phyloP scores from a whole-genome alignment of 2,888 invertebrate genomes.

The Platycheirus albimanus region DNA sequence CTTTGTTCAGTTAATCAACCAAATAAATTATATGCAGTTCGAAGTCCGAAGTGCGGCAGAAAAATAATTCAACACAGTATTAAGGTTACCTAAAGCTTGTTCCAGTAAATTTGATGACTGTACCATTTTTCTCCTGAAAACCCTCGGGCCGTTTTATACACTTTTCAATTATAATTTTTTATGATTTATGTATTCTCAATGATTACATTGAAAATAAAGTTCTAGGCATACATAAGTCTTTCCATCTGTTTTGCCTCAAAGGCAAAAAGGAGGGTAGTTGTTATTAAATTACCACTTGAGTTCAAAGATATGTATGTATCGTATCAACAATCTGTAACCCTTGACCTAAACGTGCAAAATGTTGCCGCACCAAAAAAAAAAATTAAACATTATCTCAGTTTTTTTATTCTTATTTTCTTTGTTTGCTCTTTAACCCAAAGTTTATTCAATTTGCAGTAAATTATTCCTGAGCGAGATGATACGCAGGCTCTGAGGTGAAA shows the following conservation, averaged over 20 bases:
- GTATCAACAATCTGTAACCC: constrained; percentile 50
- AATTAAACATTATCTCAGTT: constrained; percentile 24
- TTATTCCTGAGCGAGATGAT: constrained; percentile 62
- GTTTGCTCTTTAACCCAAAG: constrained; percentile 56
- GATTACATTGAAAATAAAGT: constrained; percentile 32
- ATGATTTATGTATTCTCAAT: constrained; percentile 9
- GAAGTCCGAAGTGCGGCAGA: neutral
- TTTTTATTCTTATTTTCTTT: constrained; percentile 17
- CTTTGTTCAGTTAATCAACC: no score
- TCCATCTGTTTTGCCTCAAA: neutral
- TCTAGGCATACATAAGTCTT: constrained; percentile 3
- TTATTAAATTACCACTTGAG: constrained; percentile 16
- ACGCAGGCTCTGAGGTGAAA: constrained; percentile 51
- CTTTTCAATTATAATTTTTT: constrained; percentile 26
- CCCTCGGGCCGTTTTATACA: neutral
- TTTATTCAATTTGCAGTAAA: constrained; percentile 73
- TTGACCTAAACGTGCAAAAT: constrained; percentile 40
- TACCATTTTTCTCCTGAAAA: neutral
- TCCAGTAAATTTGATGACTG: neutral
- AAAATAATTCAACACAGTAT: neutral
- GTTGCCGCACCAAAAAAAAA: constrained; percentile 13
- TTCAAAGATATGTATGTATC: constrained; percentile 16
- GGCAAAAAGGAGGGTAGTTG: constrained; percentile 11
- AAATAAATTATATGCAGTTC: no score
- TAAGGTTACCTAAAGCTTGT: neutral